Base-by-base conservation (phyloP, 2,113 vertebrate species). In the Orthochromis indermauri region DNA sequence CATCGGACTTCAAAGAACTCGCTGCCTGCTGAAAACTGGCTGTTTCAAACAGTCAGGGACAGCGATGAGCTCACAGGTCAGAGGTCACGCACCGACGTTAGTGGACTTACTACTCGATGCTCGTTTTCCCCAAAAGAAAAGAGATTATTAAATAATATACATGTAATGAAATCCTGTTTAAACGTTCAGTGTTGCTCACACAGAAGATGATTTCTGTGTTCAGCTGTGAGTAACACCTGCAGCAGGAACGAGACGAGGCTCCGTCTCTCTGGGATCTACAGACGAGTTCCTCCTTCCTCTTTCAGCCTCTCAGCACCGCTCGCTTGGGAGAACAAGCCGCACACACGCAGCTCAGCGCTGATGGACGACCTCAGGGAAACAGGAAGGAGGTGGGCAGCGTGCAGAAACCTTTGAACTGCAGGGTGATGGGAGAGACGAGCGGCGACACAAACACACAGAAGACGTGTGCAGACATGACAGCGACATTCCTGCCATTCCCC, bases 391-490 rank as follows among this genome's bases (percentile, higher is more conserved):
- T n/a, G 61, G 61, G 1, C 61, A 35, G 28, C 4, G 59, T 0
- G 59, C 28, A 24, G 10, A 54, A 12, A 2, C 59, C 71, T 47
- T 47, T 76, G 42, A 76, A 49, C 8, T 31, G 71, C 16, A 4
- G 71, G 24, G 71, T 19, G 16, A 14, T 6, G 19, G 53, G 21
- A n/a, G 24, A 10, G 45, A 8, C 26, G 21, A 76, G 82, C 8
- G 21, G 81, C 8, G 49, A 81, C 45, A 12, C 76, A 37, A 24
- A 37, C 5, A 13, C 8, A 53, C n/a, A 21, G 83, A 40, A 63
- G 82, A 85, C 91, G 37, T 88, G 93, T 90, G 49, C 68, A 51
- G 93, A 89, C 93, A 93, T 21, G 93, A 88, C 89, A 42, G 35
- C 5, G 81, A 73, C 87, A 94, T 94, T 92, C 91, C 90, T 84